phyloP scores from a whole-genome alignment of 2,797 vertebrate species.

The Brachyalestes nurse region DNA sequence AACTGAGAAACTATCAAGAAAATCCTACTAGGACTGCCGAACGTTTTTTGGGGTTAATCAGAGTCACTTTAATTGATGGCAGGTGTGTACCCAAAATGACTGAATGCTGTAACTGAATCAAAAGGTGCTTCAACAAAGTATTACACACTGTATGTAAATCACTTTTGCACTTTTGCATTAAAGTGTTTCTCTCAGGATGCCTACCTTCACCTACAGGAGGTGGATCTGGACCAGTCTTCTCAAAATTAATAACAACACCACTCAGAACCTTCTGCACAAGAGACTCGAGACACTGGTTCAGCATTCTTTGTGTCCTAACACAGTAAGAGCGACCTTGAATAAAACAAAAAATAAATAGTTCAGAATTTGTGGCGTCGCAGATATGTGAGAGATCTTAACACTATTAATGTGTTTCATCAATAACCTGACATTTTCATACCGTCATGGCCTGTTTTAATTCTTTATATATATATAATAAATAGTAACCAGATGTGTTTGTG shows the following conservation, averaged over 20 bases:
- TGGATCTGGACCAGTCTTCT: conserved; percentile 95
- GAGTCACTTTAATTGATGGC: too few species aligned
- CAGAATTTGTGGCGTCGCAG: not conserved
- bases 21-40: too few species aligned
- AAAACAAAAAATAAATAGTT: conserved; percentile 23
- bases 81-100: too few species aligned
- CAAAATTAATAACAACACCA: conserved; percentile 96
- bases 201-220: conserved; percentile 91
- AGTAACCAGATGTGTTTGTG: too few species aligned
- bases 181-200: not conserved
- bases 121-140: too few species aligned
- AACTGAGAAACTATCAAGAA: too few species aligned
- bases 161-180: too few species aligned
- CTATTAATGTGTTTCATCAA: not conserved
- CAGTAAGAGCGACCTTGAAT: conserved; percentile 91
- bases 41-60: too few species aligned
- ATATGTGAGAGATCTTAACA: not conserved
- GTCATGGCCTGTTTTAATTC: too few species aligned
- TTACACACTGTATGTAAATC: too few species aligned
- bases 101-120: too few species aligned
- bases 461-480: too few species aligned
- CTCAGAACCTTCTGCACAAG: conserved; percentile 97
- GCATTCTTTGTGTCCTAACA: conserved; percentile 95
- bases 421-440: not conserved
- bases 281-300: conserved; percentile 97